phyloP scores from a whole-genome alignment of 2,113 vertebrate genomes.

The Sorex fumeus region DNA sequence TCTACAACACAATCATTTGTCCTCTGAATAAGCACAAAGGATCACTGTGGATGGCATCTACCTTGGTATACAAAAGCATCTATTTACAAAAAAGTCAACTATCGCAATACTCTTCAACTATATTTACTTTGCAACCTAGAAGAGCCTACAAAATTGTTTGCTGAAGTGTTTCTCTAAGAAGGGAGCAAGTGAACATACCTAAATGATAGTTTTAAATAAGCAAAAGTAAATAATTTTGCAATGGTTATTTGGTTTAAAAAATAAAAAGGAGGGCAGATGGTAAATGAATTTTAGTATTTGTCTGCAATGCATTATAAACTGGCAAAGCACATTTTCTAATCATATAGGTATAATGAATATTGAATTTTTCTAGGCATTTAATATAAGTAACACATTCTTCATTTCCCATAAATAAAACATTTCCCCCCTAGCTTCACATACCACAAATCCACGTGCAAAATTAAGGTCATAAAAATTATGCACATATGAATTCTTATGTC shows the following conservation, averaged over 20 bases:
- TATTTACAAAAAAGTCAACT: background rate
- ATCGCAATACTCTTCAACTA: background rate
- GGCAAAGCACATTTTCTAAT: conserved; percentile 46
- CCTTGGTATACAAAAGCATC: background rate
- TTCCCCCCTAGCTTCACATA: background rate
- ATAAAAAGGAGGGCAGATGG: background rate
- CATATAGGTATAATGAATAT: conserved; percentile 13
- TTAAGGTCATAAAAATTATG: conserved; percentile 27
- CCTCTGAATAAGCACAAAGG: background rate
- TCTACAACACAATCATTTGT: background rate
- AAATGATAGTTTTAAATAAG: conserved; percentile 40
- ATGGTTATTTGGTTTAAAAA: background rate
- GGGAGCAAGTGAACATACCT: conserved; percentile 2
- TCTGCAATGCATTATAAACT: conserved; percentile 67
- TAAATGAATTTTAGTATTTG: conserved; percentile 3
- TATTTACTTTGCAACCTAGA: background rate
- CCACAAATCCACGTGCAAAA: conserved; percentile 9
- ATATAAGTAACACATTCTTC: background rate
- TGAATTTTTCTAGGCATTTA: conserved; percentile 13
- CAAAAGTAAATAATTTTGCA: conserved; percentile 39
- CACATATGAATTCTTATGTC: background rate
- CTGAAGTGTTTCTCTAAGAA: background rate
- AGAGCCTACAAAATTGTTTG: background rate
- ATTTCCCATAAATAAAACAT: conserved; percentile 15
- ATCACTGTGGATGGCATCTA: background rate